phyloP scores from a whole-genome alignment of 1,140 invertebrate genomes.

The Tachypleus tridentatus region DNA sequence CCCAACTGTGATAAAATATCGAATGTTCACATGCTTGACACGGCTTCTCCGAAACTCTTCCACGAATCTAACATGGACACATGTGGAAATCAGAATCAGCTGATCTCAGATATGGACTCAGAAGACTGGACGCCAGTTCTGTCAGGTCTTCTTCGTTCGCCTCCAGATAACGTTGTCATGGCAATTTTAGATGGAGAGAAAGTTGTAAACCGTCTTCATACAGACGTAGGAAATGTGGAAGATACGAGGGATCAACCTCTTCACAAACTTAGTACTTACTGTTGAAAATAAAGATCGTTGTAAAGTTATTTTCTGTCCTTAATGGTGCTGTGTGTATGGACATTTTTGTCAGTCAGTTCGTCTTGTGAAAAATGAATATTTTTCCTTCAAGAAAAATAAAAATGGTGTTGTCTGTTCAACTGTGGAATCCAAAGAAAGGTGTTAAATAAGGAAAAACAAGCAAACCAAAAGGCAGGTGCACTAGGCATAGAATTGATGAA shows the following conservation, averaged over 20 bases:
- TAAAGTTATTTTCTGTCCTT: no score
- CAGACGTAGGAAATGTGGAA: not conserved
- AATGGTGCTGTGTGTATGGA: no score
- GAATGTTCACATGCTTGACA: not conserved
- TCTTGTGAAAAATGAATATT: no score
- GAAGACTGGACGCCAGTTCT: constrained; percentile 9
- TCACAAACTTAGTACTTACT: constrained; percentile 20
- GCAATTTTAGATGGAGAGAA: constrained; percentile 21
- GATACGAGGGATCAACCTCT: constrained; percentile 11
- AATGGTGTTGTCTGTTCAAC: no score
- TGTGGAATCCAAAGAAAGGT: no score
- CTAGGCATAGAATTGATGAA: no score
- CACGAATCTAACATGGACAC: constrained; percentile 5
- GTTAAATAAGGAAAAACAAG: no score
- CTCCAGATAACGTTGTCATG: constrained; percentile 17
- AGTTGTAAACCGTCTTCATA: constrained; percentile 18
- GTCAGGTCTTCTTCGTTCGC: constrained; percentile 12
- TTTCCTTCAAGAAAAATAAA: no score
- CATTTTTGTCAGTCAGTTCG: no score
- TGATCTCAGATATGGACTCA: constrained; percentile 3
- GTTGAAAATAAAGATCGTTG: constrained; percentile 17
- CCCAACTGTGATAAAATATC: not conserved
- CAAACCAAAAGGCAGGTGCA: no score
- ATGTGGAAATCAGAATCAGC: constrained; percentile 5
- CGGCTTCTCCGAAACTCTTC: not conserved